Evolutionary conservation across 2,797 vertebrate species (phyloP).

Genomic region (Simalia tracyae): DNA sequence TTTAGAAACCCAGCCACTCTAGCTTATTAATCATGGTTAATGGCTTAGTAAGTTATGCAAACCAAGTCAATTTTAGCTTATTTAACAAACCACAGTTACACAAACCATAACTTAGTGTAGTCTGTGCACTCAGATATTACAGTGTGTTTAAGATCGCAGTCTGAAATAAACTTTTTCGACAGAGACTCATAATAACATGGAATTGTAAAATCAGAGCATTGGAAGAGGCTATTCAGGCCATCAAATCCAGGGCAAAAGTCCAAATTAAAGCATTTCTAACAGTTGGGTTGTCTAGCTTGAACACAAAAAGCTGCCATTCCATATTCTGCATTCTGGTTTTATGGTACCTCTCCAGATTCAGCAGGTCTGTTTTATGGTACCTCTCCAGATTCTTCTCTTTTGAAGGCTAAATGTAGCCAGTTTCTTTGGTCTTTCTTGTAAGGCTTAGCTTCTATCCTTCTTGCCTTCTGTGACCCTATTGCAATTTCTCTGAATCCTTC

Average conservation of each 20-base stretch:
- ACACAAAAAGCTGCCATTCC: not conserved
- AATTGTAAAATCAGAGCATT: not conserved
- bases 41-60: not conserved
- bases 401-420: not conserved
- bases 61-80: not conserved
- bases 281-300: not conserved
- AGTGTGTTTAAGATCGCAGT: not conserved
- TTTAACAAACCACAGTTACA: not conserved
- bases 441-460: not conserved
- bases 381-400: not conserved
- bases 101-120: not conserved
- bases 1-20: not conserved
- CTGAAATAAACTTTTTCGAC: not conserved
- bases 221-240: not conserved
- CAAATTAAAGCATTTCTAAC: not conserved
- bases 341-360: not conserved
- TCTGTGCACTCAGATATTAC: not conserved
- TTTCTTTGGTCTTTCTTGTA: not conserved
- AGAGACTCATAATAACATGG: not conserved
- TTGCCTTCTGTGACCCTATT: not conserved
- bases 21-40: not conserved
- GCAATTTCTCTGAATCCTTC: not conserved
- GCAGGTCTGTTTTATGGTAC: not conserved
- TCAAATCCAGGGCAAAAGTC: not conserved
- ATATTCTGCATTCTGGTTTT: not conserved